Conservation (phyloP, 1,140 invertebrate genomes). For the Wasmannia auropunctata region DNA sequence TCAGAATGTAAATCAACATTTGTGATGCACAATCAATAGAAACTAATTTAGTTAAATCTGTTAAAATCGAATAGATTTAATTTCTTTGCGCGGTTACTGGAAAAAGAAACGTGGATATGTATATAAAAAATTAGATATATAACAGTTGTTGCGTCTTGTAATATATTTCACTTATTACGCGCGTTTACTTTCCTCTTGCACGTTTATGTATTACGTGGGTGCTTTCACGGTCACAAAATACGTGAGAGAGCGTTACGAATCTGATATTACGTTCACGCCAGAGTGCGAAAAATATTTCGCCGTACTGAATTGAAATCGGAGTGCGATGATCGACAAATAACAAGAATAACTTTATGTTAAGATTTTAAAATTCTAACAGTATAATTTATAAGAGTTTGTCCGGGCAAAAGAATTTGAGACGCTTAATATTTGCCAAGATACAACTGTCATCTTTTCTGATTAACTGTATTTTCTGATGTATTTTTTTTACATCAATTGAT, state of each 20-base stretch:
- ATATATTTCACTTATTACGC: slow-evolving; percentile 35
- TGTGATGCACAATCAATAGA: too few relatives aligned
- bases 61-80: neutral
- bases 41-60: neutral
- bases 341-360: neutral
- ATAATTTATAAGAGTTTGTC: neutral
- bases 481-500: neutral
- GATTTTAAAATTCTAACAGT: neutral
- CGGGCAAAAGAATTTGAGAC: neutral
- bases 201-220: neutral
- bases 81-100: neutral
- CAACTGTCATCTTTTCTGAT: neutral
- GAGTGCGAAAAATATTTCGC: slow-evolving; percentile 4
- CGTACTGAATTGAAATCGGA: neutral
- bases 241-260: slow-evolving; percentile 23
- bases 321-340: slow-evolving; percentile 9
- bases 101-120: neutral
- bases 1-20: neutral
- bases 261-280: slow-evolving; percentile 9
- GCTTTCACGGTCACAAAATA: slow-evolving; percentile 65
- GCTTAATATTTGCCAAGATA: neutral
- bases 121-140: neutral
- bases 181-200: slow-evolving; percentile 1
- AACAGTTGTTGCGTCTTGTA: slow-evolving; percentile 54
- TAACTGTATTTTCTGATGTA: neutral